These are phyloP conservation scores for Orchestia grillus DNA, from an alignment of 1,140 invertebrate species.

Conservation along the genomic window DNA sequence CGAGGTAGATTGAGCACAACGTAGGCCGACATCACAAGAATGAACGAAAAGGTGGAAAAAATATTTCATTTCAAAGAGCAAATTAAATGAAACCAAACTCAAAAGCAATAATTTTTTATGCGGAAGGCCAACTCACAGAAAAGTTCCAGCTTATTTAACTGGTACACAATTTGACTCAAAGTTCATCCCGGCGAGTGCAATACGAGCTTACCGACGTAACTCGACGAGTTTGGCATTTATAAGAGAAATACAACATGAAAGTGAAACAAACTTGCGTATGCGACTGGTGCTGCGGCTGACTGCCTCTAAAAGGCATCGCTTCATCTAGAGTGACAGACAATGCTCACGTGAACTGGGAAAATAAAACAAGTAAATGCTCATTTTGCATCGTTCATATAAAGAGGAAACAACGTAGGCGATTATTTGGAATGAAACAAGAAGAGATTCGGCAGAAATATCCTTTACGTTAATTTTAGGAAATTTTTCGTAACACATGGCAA, in stretches of 20 bases:
- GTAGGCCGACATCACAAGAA: no score
- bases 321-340: neutral
- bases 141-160: no score
- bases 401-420: neutral
- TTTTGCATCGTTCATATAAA: neutral
- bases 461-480: neutral
- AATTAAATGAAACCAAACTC: neutral
- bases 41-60: neutral
- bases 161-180: no score
- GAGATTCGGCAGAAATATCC: neutral
- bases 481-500: no score
- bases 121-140: neutral
- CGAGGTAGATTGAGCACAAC: no score
- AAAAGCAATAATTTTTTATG: neutral
- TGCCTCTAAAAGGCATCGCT: neutral
- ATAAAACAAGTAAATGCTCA: neutral
- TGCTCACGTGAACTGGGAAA: neutral
- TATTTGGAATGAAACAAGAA: neutral
- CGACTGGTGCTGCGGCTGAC: neutral
- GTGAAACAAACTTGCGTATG: no score
- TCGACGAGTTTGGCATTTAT: no score
- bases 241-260: no score
- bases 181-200: no score
- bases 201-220: no score
- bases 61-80: neutral